Base-by-base conservation (phyloP, 2,888 invertebrate species). In the Cerceris rybyensis region DNA sequence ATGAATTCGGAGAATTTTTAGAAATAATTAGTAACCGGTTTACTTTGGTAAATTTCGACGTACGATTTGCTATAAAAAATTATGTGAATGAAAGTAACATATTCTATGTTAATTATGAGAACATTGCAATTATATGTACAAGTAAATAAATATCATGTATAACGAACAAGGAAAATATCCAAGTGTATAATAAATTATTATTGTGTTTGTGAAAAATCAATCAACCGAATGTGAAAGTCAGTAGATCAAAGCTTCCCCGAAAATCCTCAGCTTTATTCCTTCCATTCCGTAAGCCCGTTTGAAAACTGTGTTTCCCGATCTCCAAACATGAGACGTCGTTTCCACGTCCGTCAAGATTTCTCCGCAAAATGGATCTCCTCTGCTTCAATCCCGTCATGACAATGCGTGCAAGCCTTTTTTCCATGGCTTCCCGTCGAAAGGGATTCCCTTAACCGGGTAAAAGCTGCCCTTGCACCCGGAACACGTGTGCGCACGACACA, bases 321-420 rank as follows among this genome's bases (percentile, higher is more conserved):
- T 66, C 66, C 60, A 68, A 80, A 78, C 67, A 70, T 52, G 59
- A 72, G 70, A 58, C 74, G 46, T 55, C 70, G 78, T 60, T 80
- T 88, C 71, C 85, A 88, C 87, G 90, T 89, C 89, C 86, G 88
- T 89, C 89, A 90, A 90, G 89, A 89, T 90, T 87, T 88, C 75
- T 75, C 64, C 52, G 80, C 75, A 82, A 83, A 86, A 85, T 78
- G 76, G 76, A 73, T 76, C 74, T 78, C 68, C 55, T 70, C 71
- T 68, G 63, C 67, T 72, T 61, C 71, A 66, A 64, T 82, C 86
- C 74, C 69, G 42, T 73, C 76, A 63, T 76, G 58, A 85, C 85
- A 89, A 89, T 88, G 81, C 82, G 69, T 70, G 81, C 69, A 78
- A 81, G 76, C 75, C 73, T 85, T 78, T 82, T 81, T 76, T 78